These are phyloP conservation scores for Synanthedon andrenaeformis DNA, from an alignment of 2,888 invertebrate genomes.

Conservation along the genomic window DNA sequence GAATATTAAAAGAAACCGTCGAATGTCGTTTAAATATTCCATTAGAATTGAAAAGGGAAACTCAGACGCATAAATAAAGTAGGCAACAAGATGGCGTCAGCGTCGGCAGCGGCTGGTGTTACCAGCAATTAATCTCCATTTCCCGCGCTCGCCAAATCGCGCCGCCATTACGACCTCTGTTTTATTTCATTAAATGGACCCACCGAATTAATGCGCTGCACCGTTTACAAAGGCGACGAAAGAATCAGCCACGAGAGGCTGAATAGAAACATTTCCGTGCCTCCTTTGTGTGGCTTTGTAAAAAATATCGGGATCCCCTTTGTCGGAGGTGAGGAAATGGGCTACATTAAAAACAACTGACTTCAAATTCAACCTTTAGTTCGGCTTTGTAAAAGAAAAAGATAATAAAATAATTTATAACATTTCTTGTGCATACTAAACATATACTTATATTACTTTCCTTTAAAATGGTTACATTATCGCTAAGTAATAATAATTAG, in stretches of 20 bases:
- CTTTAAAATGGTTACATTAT: no score
- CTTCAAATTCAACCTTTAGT: not conserved
- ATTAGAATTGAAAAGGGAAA: not conserved
- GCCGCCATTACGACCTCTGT: conserved; percentile 53
- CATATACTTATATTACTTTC: no score
- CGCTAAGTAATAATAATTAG: no score
- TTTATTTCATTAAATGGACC: conserved; percentile 66
- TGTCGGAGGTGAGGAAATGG: conserved; percentile 24
- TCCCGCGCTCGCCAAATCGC: conserved; percentile 58
- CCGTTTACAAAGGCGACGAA: conserved; percentile 47
- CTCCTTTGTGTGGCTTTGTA: conserved; percentile 39
- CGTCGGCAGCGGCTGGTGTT: conserved; percentile 41
- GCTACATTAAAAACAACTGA: conserved; percentile 5
- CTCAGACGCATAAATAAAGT: conserved; percentile 47
- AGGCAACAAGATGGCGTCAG: conserved; percentile 49
- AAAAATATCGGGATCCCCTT: conserved; percentile 31
- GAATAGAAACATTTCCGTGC: conserved; percentile 40
- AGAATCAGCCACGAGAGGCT: conserved; percentile 35
- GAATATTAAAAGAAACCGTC: no score
- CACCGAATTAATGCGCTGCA: conserved; percentile 54
- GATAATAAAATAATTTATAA: not conserved
- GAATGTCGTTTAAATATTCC: not conserved
- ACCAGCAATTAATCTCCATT: conserved; percentile 65
- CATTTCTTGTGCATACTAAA: no score
- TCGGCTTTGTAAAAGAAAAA: conserved; percentile 1